Evolutionary conservation across 1,140 invertebrate species (phyloP).

Genomic region (Dendroctonus ponderosae): DNA sequence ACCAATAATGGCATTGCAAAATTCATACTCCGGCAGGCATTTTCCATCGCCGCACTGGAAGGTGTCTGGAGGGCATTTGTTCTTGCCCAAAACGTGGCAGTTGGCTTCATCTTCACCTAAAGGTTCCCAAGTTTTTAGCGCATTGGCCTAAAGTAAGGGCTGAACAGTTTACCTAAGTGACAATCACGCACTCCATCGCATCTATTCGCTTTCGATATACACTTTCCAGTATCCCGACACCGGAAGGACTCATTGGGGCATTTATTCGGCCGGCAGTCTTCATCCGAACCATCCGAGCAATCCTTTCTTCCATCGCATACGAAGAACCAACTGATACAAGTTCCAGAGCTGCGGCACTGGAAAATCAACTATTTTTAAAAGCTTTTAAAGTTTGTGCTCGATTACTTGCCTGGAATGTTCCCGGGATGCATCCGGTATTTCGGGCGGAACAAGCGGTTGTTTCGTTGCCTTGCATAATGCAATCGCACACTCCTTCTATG

Average conservation of each 20-base stretch:
- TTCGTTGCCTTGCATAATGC: conserved; percentile 57
- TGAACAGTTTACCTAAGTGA: conserved; percentile 57
- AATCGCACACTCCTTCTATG: conserved; percentile 77
- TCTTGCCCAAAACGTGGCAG: conserved; percentile 56
- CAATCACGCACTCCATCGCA: conserved; percentile 80
- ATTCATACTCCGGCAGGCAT: conserved; percentile 84
- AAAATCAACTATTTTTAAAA: conserved; percentile 28
- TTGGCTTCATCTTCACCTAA: conserved; percentile 74
- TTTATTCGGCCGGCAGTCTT: conserved; percentile 61
- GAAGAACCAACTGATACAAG: conserved; percentile 88
- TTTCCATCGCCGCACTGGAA: conserved; percentile 81
- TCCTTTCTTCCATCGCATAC: conserved; percentile 90
- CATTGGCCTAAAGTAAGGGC: not conserved
- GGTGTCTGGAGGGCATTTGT: conserved; percentile 70
- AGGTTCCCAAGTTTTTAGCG: not conserved
- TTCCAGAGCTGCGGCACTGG: conserved; percentile 75
- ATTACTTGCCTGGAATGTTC: conserved; percentile 75
- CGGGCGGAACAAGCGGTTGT: conserved; percentile 65
- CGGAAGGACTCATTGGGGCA: conserved; percentile 62
- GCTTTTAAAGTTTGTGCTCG: not conserved
- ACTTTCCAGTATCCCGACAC: conserved; percentile 63
- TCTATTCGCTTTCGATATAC: conserved; percentile 70
- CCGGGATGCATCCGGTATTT: conserved; percentile 72
- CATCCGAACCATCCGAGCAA: conserved; percentile 82
- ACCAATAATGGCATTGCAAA: conserved; percentile 84